Evolutionary conservation across 2,113 vertebrate species (phyloP).

Genomic region (Plecturocebus donacophilus): DNA sequence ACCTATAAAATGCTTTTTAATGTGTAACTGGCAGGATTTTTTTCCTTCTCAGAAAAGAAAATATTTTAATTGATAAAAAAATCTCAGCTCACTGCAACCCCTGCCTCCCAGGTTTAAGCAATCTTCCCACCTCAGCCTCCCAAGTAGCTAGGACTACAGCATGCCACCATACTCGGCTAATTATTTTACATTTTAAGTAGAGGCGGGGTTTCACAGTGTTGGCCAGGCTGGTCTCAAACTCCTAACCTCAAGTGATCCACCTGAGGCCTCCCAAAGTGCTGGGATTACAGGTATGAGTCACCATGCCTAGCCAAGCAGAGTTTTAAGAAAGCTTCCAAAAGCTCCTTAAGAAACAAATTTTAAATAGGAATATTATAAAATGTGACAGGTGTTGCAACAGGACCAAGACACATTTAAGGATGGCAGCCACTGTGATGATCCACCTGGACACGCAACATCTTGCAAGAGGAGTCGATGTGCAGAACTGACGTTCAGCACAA

Average conservation of each 20-base stretch:
- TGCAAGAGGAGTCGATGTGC: accelerated
- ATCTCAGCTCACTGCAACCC: too few relatives aligned
- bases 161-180: too few relatives aligned
- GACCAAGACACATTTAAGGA: neutral
- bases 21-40: neutral
- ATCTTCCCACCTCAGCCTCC: too few relatives aligned
- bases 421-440: accelerated
- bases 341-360: neutral
- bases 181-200: too few relatives aligned
- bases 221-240: too few relatives aligned
- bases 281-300: too few relatives aligned
- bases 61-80: neutral
- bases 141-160: too few relatives aligned
- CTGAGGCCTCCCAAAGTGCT: too few relatives aligned
- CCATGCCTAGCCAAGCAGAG: neutral
- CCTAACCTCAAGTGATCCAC: too few relatives aligned
- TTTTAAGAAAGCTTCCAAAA: neutral
- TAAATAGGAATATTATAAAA: neutral
- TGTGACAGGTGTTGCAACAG: neutral
- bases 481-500: accelerated
- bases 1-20: neutral
- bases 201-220: too few relatives aligned
- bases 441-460: neutral
- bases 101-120: too few relatives aligned
- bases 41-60: constrained; percentile 22